Base-by-base conservation (phyloP, 2,797 vertebrate genomes). In the Florisuga fusca region DNA sequence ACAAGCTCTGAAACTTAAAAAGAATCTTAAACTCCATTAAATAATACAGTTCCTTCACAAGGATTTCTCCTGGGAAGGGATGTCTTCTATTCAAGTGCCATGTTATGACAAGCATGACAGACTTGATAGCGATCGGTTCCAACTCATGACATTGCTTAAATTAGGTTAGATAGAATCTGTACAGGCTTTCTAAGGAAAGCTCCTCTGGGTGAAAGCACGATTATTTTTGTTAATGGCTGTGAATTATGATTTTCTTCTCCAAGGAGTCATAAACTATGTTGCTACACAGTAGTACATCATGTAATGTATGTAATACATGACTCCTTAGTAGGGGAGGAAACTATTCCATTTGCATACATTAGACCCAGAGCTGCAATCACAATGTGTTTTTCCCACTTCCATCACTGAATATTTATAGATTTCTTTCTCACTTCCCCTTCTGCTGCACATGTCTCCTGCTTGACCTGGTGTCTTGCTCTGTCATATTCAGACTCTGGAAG, bases 41-140 rank as follows among this genome's bases (percentile, higher is more conserved):
- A 97, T 96, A 96, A 96, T 93, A 92, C 82, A 97, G 84, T 96
- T 98, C 69, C 92, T 96, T 97, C 93, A 87, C 92, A 93, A 87
- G 94, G 86, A 91, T 97, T 95, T 97, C 97, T 97, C 98, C 89
- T 95, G 98, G 97, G 97, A 98, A 87, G 75, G 66, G 78, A 95
- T 97, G 93, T 97, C 97, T 97, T 94, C 89, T 91, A 79, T 96
- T 98, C 97, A 97, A 98, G 97, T 97, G 91, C 94, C 93, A 80
- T 97, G 97, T 98, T 98, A 97, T 98, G 98, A 98, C 97, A 98
- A 98, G 97, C 97, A 97, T 97, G 97, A 98, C 97, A 98, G 94
- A 96, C 91, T 96, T 97, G 97, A 98, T 96, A 96, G 89, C 63
- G 83, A 98, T 98, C 96, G 97, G 96, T 97, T 98, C 98, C 97